Conservation (phyloP, 2,888 invertebrate species). For the Ophion slaviceki region DNA sequence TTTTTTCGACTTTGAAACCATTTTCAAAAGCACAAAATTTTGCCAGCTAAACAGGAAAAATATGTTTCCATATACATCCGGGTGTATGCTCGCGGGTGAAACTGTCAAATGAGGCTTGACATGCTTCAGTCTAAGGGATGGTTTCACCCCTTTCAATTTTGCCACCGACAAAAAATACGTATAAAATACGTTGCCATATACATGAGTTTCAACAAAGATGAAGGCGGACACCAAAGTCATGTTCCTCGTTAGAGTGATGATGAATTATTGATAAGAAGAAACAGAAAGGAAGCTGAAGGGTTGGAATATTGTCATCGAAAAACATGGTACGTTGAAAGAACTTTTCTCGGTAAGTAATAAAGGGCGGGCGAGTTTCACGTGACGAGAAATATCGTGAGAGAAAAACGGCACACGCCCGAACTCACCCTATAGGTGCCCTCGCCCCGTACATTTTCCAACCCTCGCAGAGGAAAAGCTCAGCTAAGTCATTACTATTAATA, state of each 20-base stretch:
- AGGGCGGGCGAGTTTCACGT: conserved; percentile 78
- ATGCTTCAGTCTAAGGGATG: too few relatives aligned
- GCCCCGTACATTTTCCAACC: conserved; percentile 48
- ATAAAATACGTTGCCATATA: too few relatives aligned
- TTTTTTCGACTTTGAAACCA: too few relatives aligned
- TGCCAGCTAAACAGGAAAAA: too few relatives aligned
- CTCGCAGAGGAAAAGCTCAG: conserved; percentile 72
- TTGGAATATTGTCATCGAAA: conserved; percentile 34
- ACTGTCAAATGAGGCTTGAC: too few relatives aligned
- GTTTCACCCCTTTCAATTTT: too few relatives aligned
- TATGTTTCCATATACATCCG: too few relatives aligned
- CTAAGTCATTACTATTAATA: conserved; percentile 79
- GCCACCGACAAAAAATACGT: too few relatives aligned
- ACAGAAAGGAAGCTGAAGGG: conserved; percentile 17
- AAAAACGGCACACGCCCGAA: conserved; percentile 40
- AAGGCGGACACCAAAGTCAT: too few relatives aligned
- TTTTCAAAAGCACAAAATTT: too few relatives aligned
- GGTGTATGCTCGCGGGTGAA: too few relatives aligned
- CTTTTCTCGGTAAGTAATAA: conserved; percentile 19
- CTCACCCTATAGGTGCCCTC: conserved; percentile 23
- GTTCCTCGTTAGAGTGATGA: not conserved
- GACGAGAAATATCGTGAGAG: conserved; percentile 71
- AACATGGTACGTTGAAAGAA: conserved; percentile 23
- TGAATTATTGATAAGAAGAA: conserved; percentile 37
- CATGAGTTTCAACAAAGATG: too few relatives aligned